Base-by-base conservation (phyloP, 1,140 invertebrate genomes). In the Pogonomyrmex barbatus region DNA sequence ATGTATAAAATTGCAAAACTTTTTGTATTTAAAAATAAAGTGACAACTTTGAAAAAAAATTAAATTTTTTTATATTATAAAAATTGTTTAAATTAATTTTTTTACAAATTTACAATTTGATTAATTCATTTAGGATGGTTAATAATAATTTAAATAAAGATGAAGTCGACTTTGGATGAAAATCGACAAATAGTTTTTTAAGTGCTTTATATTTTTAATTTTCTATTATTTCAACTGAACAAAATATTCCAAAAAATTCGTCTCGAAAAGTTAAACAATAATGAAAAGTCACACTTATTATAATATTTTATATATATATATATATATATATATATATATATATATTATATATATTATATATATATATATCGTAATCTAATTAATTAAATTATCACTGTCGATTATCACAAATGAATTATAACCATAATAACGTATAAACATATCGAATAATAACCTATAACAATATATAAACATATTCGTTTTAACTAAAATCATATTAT, bases 231-330 rank as follows among this genome's bases (percentile, higher is more conserved):
- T 47, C 17, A 62, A 33, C 0, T 2, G 60, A 30, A 60, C 58
- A 56, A 42, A 2, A 39, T 42, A 24, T 42, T 6, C 1, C 0
- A 47, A 75, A 62, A 33, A 63, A 65, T n/a, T 12, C 5, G 2
- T 39, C 42, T n/a, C 9, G 2, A 50, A 78, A 77, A 47, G 10
- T 47, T 63, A 47, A 78, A 54, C 24, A 50, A 10, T 24, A 76
- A 60, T 76, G 8, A 45, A 62, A 30, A 45, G 8, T 60, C 4
- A 1, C 9, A 60, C 24, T 30, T 52, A 36, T 68, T 65, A 65
- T 65, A n/a, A 39, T 50, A 63, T 5, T 36, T 33, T 30, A 17
- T 4, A 6, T 42, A 58, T 17, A 60, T 33, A 30, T 47, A 58
- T 17, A 60, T 33, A 30, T 47, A 58, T 17, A 60, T 33, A 30